phyloP scores from a whole-genome alignment of 2,113 vertebrate species.

The Oryzias melastigma region DNA sequence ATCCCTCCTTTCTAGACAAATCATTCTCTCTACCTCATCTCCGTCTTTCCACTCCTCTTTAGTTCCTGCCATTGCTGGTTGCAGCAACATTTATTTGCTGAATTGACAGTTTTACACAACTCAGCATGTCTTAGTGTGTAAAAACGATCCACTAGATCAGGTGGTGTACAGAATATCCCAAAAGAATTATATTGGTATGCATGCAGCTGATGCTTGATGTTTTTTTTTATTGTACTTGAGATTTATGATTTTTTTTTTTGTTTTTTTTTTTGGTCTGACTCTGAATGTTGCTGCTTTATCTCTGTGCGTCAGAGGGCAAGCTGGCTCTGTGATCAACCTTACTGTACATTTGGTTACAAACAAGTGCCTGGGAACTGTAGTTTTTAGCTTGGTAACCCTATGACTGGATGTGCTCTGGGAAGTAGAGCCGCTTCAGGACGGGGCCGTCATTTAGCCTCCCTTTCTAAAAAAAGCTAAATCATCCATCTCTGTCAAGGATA shows the following conservation, averaged over 20 bases:
- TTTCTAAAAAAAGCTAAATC: constrained; percentile 28
- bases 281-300: constrained; percentile 64
- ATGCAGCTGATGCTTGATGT: constrained; percentile 65
- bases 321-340: constrained; percentile 58
- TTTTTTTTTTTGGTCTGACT: constrained; percentile 38
- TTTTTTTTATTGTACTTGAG: constrained; percentile 46
- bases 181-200: constrained; percentile 65
- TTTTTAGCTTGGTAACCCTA: constrained; percentile 43
- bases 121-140: constrained; percentile 67
- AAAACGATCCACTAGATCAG: constrained; percentile 51
- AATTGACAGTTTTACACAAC: constrained; percentile 17
- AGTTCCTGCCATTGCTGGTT: constrained; percentile 34
- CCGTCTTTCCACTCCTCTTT: constrained; percentile 37
- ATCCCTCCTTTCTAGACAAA: constrained; percentile 16
- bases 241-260: constrained; percentile 31
- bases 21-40: constrained; percentile 63
- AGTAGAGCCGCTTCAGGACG: constrained; percentile 11
- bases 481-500: constrained; percentile 53
- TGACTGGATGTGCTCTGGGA: constrained; percentile 15
- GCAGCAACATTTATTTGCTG: constrained; percentile 51
- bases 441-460: constrained; percentile 23
- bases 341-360: constrained; percentile 68
- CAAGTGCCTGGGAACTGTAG: constrained; percentile 77
- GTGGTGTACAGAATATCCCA: constrained; percentile 57
- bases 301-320: constrained; percentile 56